Conservation (phyloP, 2,888 invertebrate species). For the Eupsilia transversa region DNA sequence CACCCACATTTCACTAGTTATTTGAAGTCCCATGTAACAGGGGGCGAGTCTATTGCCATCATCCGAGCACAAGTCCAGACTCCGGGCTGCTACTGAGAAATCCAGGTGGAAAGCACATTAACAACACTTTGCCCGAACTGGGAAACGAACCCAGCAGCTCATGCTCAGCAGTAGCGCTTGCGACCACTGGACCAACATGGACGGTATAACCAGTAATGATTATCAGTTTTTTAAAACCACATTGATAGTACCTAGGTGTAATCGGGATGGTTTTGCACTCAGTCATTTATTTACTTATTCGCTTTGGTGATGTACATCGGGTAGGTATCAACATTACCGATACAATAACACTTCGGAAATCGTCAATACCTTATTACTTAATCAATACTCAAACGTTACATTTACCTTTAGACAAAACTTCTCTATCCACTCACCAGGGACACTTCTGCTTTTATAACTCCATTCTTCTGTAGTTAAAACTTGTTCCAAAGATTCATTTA, state of each 20-base stretch:
- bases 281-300: not conserved
- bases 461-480: conserved; percentile 4
- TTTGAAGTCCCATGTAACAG: not conserved
- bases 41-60: not conserved
- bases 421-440: not conserved
- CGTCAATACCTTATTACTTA: not conserved
- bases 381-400: not conserved
- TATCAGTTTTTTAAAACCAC: not conserved
- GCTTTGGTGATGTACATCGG: not conserved
- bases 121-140: not conserved
- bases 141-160: not conserved
- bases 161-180: not conserved
- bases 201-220: not conserved
- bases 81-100: not conserved
- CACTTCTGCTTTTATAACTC: not conserved
- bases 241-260: not conserved
- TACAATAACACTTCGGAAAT: not conserved
- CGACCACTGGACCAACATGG: not conserved
- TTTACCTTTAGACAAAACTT: not conserved
- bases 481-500: conserved; percentile 20
- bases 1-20: not conserved
- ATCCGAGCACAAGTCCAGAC: not conserved
- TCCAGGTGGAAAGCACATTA: not conserved
- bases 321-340: not conserved
- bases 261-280: not conserved